These are phyloP conservation scores for Acleris cristana DNA, from an alignment of 2,888 invertebrate genomes.

Conservation along the genomic window DNA sequence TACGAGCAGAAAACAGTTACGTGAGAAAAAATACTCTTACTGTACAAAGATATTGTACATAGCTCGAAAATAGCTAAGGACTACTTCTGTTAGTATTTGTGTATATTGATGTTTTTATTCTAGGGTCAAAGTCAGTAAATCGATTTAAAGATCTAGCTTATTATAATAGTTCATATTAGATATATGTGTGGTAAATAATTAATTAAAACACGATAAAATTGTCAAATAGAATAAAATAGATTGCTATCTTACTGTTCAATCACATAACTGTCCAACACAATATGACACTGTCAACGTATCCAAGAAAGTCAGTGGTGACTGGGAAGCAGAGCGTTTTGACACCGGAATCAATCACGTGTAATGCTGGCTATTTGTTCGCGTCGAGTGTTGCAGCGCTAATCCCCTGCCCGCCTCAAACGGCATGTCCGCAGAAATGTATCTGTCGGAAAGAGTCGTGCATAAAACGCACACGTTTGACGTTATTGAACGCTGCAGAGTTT, in stretches of 20 bases:
- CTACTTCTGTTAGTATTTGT: no score
- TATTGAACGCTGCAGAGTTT: constrained; percentile 1
- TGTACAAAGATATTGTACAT: no score
- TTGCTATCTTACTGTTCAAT: neutral
- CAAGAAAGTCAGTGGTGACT: constrained; percentile 5
- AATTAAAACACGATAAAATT: no score
- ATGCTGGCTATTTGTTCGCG: constrained; percentile 32
- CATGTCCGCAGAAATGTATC: constrained; percentile 34
- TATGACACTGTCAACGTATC: neutral
- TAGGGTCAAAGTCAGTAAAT: no score
- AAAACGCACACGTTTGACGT: neutral
- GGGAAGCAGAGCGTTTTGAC: constrained; percentile 33
- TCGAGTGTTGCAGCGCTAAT: constrained; percentile 35
- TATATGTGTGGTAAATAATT: no score
- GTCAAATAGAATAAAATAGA: no score
- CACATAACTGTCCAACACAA: neutral
- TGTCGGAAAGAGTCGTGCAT: constrained; percentile 26
- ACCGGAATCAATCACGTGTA: constrained; percentile 34
- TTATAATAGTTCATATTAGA: no score
- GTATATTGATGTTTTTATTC: no score
- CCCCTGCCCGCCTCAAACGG: constrained; percentile 16
- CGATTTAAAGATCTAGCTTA: no score
- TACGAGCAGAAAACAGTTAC: no score
- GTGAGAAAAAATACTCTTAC: no score
- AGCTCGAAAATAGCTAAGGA: no score